Evolutionary conservation across 2,888 invertebrate species (phyloP).

Genomic region (Clusia tigrina): DNA sequence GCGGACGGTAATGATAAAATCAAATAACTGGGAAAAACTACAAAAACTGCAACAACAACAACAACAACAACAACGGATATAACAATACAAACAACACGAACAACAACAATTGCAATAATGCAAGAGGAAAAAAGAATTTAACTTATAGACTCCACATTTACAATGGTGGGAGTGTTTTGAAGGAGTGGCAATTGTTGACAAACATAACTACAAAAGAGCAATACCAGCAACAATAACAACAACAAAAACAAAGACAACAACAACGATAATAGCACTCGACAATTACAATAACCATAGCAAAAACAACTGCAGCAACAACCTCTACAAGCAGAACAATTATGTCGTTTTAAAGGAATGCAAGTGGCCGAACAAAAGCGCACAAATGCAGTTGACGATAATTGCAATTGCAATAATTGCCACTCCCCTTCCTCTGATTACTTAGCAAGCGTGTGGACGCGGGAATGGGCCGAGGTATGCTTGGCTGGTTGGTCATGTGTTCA

Average conservation of each 20-base stretch:
- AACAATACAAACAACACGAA: conserved; percentile 4
- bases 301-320: too few species aligned
- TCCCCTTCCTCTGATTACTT: too few species aligned
- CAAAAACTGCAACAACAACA: conserved; percentile 14
- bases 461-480: too few species aligned
- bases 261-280: not conserved
- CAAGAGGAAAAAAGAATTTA: too few species aligned
- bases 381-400: too few species aligned
- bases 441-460: too few species aligned
- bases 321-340: too few species aligned
- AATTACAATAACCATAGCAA: not conserved
- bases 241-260: not conserved
- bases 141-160: not conserved
- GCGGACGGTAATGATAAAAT: conserved; percentile 1
- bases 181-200: not conserved
- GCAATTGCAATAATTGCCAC: too few species aligned
- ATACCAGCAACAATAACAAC: not conserved
- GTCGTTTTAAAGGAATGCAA: too few species aligned
- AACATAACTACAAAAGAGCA: not conserved
- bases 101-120: not conserved
- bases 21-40: not conserved
- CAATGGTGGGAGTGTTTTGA: too few species aligned
- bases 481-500: too few species aligned
- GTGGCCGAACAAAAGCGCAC: too few species aligned
- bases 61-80: conserved; percentile 11